These are phyloP conservation scores for Macropodus opercularis DNA, from an alignment of 2,797 vertebrate species.

Conservation along the genomic window DNA sequence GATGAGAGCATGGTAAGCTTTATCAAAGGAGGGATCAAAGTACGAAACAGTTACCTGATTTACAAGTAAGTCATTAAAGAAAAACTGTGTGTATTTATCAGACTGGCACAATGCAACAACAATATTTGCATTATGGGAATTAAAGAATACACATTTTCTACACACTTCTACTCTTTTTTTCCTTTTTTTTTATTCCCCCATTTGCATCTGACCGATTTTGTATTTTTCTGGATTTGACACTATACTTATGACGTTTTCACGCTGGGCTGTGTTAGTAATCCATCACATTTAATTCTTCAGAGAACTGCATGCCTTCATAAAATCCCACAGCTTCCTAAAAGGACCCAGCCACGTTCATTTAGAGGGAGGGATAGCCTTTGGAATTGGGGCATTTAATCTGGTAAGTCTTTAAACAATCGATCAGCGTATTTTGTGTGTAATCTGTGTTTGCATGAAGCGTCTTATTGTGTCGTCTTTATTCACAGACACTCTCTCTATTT, in stretches of 20 bases:
- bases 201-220: too few relatives aligned
- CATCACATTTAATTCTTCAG: slow-evolving; percentile 58
- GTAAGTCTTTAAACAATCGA: slow-evolving; percentile 60
- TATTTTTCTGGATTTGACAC: too few relatives aligned
- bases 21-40: slow-evolving; percentile 90
- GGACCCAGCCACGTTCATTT: slow-evolving; percentile 82
- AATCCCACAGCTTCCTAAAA: slow-evolving; percentile 74
- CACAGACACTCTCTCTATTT: slow-evolving; percentile 82
- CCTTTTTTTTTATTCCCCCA: too few relatives aligned
- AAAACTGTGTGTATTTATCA: not conserved
- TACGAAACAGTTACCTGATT: slow-evolving; percentile 88
- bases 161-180: too few relatives aligned
- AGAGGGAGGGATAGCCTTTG: slow-evolving; percentile 85
- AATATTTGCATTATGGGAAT: too few relatives aligned
- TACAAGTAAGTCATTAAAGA: slow-evolving; percentile 83
- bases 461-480: slow-evolving; percentile 23
- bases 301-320: slow-evolving; percentile 81
- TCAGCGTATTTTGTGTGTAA: not conserved
- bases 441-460: not conserved
- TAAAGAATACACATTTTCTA: too few relatives aligned
- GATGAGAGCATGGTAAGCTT: slow-evolving; percentile 91
- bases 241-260: too few relatives aligned
- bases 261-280: slow-evolving; percentile 1
- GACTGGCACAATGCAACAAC: too few relatives aligned
- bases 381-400: slow-evolving; percentile 88